phyloP scores from a whole-genome alignment of 2,888 invertebrate genomes.

The Heliconius erato region DNA sequence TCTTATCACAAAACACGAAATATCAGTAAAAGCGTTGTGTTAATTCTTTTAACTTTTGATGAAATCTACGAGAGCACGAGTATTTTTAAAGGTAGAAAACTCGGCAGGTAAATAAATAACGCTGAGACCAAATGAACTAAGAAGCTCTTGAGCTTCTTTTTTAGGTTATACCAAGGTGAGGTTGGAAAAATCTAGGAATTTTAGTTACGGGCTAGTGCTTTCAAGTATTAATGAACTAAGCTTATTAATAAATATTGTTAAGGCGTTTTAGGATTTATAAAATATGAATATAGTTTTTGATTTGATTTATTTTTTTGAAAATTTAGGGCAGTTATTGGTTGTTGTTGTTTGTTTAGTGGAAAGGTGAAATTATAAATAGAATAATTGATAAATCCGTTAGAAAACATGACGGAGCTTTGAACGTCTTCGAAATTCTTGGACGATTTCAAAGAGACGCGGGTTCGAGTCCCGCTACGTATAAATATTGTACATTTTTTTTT shows the following conservation, averaged over 20 bases:
- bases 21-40: not conserved
- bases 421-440: no score
- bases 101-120: slow-evolving; percentile 37
- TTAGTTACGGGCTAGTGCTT: slow-evolving; percentile 17
- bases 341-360: not conserved
- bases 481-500: no score
- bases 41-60: slow-evolving; percentile 13
- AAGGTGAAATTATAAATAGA: not conserved
- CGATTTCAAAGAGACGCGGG: no score
- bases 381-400: not conserved
- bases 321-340: not conserved
- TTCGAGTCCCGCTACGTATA: no score
- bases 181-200: slow-evolving; percentile 21
- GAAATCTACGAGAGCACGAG: not conserved
- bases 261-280: slow-evolving; percentile 10
- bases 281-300: not conserved
- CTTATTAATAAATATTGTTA: slow-evolving; percentile 25
- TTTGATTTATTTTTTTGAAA: not conserved
- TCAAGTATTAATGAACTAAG: slow-evolving; percentile 7
- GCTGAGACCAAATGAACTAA: slow-evolving; percentile 39
- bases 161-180: slow-evolving; percentile 34
- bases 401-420: no score
- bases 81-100: slow-evolving; percentile 31
- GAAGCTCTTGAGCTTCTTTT: slow-evolving; percentile 36
- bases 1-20: not conserved